Base-by-base conservation (phyloP, 30 jellyfish, hydroid and myxozoan genomes). In the Turritopsis dohrnii region DNA sequence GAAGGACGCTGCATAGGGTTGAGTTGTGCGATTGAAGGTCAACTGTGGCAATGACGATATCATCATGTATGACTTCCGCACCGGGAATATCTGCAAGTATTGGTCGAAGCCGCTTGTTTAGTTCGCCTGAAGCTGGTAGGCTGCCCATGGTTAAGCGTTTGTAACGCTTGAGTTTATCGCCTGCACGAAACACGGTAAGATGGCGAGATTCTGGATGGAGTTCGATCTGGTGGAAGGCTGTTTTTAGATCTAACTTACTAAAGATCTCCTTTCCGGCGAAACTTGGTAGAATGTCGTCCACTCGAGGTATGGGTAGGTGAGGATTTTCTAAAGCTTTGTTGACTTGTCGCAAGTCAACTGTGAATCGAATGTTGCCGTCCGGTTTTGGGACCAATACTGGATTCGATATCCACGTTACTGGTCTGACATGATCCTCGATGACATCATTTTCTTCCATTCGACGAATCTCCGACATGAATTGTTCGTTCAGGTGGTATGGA, bases 321-420 rank as follows among this genome's bases (percentile, higher is more conserved):
- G 96, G 29, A 76, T 66, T 28, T 30, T 31, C 23, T 27, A 76
- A 21, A n/a, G 94, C 88, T 69, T 79, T 80, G 80, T 89, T 89
- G 1, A 27, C 77, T 8, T 80, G 22, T 16, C 94, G 87, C 52
- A 79, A 41, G 66, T 74, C 96, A 13, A 89, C 85, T 9, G 90
- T 89, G 74, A 89, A 30, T n/a, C 94, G 80, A 1, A 89, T 52
- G 73, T 53, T 24, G 23, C 96, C 96, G 30, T 89, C 94, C 8
- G 76, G 54, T 80, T 84, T 89, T 13, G 94, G 94, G 22, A 60
- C 94, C 0, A 89, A 81, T 18, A 79, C 96, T 1, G 79, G 72
- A 75, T 89, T 89, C 18, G 96, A 79, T 1, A 84, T 41, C 96
- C 96, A 89, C n/a, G 96, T 69, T 20, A 52, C 88, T 52, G 94